Percentiles rank a stretch among this genome's conserved stretches.
phyloP scores from a whole-genome alignment of 2,113 vertebrate species.

The Bos indicus region DNA sequence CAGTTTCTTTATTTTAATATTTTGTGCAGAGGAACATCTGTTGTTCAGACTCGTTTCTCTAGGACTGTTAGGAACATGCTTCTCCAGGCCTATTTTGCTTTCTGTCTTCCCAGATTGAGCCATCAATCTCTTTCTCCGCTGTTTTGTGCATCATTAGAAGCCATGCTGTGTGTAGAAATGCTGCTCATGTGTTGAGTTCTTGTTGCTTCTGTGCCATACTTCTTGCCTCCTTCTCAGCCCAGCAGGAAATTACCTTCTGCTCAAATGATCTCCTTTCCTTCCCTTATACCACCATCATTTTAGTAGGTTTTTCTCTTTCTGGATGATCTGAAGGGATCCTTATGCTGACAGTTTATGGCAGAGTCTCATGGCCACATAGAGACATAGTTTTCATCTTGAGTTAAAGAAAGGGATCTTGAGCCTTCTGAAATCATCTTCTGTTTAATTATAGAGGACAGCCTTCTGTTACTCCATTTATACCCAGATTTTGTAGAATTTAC shows the following conservation, averaged over 20 bases:
- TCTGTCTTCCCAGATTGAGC: neutral
- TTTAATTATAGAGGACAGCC: constrained; percentile 44
- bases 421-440: constrained; percentile 18
- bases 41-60: constrained; percentile 31
- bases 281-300: neutral
- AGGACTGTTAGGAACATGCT: neutral
- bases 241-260: constrained; percentile 45
- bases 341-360: neutral
- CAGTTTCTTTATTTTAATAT: constrained; percentile 31
- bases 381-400: constrained; percentile 17
- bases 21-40: constrained; percentile 30
- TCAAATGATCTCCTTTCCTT: neutral
- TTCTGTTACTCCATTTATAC: constrained; percentile 36
- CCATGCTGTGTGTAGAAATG: neutral
- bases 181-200: neutral
- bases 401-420: neutral
- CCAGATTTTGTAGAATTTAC: constrained; percentile 39
- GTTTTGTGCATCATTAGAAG: neutral
- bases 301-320: constrained; percentile 5
- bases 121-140: neutral
- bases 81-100: constrained; percentile 19
- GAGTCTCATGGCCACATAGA: neutral
- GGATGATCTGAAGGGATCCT: neutral
- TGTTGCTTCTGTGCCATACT: neutral
- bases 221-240: neutral